These are phyloP conservation scores for Onychostruthus taczanowskii DNA, from an alignment of 2,113 vertebrate species.

Conservation along the genomic window DNA sequence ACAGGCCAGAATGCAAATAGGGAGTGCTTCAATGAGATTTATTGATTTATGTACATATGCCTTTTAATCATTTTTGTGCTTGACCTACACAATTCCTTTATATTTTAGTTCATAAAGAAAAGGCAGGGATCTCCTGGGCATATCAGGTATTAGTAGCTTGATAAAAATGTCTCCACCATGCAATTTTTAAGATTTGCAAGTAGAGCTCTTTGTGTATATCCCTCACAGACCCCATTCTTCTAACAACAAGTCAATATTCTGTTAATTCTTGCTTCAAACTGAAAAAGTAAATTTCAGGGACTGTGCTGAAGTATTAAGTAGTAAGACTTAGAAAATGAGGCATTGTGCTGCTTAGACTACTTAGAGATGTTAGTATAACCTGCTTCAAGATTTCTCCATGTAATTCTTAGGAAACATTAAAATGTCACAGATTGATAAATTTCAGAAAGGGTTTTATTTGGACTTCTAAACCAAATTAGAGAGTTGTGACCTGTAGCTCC, in stretches of 20 bases:
- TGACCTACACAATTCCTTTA: not conserved
- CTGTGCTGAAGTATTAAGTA: not conserved
- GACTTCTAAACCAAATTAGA: not conserved
- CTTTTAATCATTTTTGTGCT: not conserved
- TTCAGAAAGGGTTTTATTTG: not conserved
- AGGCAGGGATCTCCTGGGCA: not conserved
- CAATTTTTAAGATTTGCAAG: not conserved
- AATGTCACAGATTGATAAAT: not conserved
- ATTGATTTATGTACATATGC: constrained; percentile 15
- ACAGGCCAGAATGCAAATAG: constrained; percentile 25
- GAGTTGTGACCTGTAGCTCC: not conserved
- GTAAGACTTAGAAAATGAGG: not conserved
- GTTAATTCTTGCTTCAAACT: not conserved
- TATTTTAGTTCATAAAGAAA: not conserved
- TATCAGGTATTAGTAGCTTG: not conserved
- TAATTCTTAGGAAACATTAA: not conserved
- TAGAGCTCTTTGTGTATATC: not conserved
- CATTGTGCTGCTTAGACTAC: not conserved
- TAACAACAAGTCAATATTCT: not conserved
- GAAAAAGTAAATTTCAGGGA: not conserved
- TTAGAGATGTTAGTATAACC: not conserved
- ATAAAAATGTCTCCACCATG: not conserved
- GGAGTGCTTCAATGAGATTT: not conserved
- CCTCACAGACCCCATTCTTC: not conserved
- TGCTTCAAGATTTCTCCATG: not conserved